phyloP scores from a whole-genome alignment of 1,140 invertebrate species.

The Drosophila sp. region DNA sequence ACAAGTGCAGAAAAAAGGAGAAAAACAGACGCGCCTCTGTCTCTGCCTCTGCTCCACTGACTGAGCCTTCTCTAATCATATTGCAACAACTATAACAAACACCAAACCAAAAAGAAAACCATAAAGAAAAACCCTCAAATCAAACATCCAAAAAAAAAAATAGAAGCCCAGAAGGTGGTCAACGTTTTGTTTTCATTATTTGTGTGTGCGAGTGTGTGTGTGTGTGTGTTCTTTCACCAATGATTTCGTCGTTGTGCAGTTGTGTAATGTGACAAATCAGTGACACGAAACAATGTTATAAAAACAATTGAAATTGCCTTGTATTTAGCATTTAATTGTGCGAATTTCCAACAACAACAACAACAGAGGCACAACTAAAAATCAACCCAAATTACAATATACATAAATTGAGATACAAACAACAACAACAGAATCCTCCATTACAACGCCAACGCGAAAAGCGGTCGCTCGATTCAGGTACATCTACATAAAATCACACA shows the following conservation, averaged over 20 bases:
- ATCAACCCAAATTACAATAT: conserved; percentile 9
- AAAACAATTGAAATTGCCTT: conserved; percentile 51
- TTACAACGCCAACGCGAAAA: conserved; percentile 48
- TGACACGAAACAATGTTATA: conserved; percentile 34
- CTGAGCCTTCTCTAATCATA: background rate
- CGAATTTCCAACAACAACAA: conserved; percentile 46
- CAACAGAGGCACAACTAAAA: conserved; percentile 34
- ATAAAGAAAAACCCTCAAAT: background rate
- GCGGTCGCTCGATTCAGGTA: conserved; percentile 21
- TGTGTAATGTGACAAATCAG: conserved; percentile 26
- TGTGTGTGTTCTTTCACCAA: conserved; percentile 2
- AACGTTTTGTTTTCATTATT: background rate
- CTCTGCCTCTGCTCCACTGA: background rate
- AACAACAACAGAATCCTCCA: conserved; percentile 33
- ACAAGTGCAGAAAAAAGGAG: conserved; percentile 45
- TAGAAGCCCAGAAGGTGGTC: background rate
- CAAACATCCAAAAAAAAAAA: background rate
- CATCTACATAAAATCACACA: conserved; percentile 22
- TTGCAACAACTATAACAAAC: background rate
- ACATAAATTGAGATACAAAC: conserved; percentile 11
- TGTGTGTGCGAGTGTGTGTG: too few species aligned
- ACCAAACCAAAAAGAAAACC: background rate
- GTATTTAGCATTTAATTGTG: conserved; percentile 73
- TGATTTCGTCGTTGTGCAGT: conserved; percentile 8
- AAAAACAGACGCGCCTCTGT: conserved; percentile 5